These are phyloP conservation scores for Phyto melanocephala DNA, from an alignment of 2,888 invertebrate genomes.

Conservation along the genomic window DNA sequence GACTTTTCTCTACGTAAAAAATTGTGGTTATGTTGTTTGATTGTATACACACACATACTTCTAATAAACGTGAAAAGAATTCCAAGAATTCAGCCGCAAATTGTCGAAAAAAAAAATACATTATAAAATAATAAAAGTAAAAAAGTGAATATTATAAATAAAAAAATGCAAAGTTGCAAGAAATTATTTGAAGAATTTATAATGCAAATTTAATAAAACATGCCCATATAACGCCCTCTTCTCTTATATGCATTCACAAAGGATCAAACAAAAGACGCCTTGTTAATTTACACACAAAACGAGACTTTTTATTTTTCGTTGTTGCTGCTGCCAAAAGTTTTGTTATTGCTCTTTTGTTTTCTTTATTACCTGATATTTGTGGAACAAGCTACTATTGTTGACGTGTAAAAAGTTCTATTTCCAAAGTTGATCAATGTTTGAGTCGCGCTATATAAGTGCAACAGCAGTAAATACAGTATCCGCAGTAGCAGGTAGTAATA, in stretches of 20 bases:
- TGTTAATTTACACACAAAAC: constrained; percentile 34
- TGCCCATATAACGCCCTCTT: constrained; percentile 55
- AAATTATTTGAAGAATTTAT: constrained; percentile 5
- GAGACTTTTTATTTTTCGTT: constrained; percentile 6
- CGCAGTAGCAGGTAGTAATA: background rate
- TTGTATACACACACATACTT: background rate
- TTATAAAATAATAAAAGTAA: background rate
- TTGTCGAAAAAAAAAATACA: background rate
- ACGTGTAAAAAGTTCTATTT: constrained; percentile 22
- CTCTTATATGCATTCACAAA: constrained; percentile 7
- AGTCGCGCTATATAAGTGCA: constrained; percentile 66
- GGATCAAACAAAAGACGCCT: constrained; percentile 59
- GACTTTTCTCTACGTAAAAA: constrained; percentile 40
- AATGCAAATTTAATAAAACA: constrained; percentile 56
- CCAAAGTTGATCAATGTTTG: constrained; percentile 66
- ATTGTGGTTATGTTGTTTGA: constrained; percentile 65
- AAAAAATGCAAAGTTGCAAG: background rate
- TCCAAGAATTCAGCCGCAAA: constrained; percentile 48
- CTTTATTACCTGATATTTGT: constrained; percentile 7
- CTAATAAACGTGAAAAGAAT: constrained; percentile 18
- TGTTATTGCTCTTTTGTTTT: constrained; percentile 29
- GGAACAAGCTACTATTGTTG: background rate
- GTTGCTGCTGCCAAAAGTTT: background rate
- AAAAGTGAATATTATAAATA: background rate
- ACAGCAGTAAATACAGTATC: constrained; percentile 35